Base-by-base conservation (phyloP, 2,113 vertebrate species). In the Progne subis region DNA sequence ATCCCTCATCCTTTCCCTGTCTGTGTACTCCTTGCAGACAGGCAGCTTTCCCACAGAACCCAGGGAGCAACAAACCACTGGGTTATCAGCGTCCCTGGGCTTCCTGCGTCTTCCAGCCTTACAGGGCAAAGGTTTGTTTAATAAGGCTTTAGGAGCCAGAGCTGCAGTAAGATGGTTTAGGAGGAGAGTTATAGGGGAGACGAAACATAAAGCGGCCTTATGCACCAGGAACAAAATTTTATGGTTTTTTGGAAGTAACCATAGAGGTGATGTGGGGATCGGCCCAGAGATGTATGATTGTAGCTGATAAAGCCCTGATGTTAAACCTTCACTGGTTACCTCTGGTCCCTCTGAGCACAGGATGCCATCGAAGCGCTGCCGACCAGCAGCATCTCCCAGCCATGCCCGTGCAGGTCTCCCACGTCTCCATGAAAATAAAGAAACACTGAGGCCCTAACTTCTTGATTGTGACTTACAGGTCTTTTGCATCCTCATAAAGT, bases 71-170 rank as follows among this genome's bases (percentile, higher is more conserved):
- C 37, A n/a, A 4, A 2, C 18, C 29, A 3, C 80, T 8, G 61
- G 39, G 23, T 82, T 95, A 88, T 92, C 92, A 70, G 69, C 0
- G 0, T 50, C 39, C 44, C 44, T 5, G 31, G 37, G 67, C 67
- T 88, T 39, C 46, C 59, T 9, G 29, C 5, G 24, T 34, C 53
- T 88, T 52, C 56, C 49, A 70, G 88, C 49, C 26, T 59, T 32
- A 29, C 26, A 26, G 93, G 55, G 88, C 91, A 88, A 96, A 95
- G 94, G 88, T 93, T 92, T 94, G 88, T 95, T 95, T 92, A 80
- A 72, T 7, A 20, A 92, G 57, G 79, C 52, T 88, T 82, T 71
- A 60, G 31, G 57, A 85, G 53, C 10, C 81, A 88, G 71, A 82
- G 61, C 52, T 63, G 56, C 53, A 71, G 34, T 12, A 11, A 43